These are phyloP conservation scores for Archegozetes longisetosus DNA, from an alignment of 1,140 invertebrate genomes.

Conservation along the genomic window DNA sequence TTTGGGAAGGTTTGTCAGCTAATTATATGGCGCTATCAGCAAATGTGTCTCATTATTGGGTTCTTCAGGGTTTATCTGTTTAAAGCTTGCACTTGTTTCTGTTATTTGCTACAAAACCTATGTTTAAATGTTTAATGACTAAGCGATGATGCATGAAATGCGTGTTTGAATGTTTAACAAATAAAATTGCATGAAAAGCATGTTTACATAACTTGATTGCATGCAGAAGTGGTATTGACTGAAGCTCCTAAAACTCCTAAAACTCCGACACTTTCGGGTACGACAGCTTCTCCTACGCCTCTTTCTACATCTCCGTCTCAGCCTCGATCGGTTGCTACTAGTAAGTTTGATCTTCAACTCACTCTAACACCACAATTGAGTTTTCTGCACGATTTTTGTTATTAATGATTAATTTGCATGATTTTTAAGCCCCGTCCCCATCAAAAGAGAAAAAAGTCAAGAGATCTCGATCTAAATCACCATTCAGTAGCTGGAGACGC, in stretches of 20 bases:
- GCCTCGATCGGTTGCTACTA: not conserved
- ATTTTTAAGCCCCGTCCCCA: conserved; percentile 20
- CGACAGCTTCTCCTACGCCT: not conserved
- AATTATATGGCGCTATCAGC: too few species aligned
- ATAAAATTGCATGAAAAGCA: not conserved
- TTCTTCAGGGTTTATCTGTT: conserved; percentile 1
- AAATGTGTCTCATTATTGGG: too few species aligned
- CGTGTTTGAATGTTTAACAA: not conserved
- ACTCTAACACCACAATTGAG: not conserved
- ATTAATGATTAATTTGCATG: not conserved
- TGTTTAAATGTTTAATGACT: not conserved
- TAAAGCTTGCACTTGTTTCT: not conserved
- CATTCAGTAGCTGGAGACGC: conserved; percentile 76
- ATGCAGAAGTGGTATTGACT: not conserved
- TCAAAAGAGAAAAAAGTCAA: conserved; percentile 32
- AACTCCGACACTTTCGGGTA: not conserved
- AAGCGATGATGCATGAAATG: not conserved
- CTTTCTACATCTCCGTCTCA: not conserved
- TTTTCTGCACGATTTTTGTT: not conserved
- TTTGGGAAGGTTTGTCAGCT: too few species aligned
- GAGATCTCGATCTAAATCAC: conserved; percentile 66
- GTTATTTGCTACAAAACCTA: not conserved
- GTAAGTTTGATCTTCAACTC: conserved; percentile 14
- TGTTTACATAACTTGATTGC: not conserved
- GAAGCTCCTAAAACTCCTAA: not conserved